Evolutionary conservation across 2,797 vertebrate species (phyloP).

Genomic region (Dendrocincla tyrannina): DNA sequence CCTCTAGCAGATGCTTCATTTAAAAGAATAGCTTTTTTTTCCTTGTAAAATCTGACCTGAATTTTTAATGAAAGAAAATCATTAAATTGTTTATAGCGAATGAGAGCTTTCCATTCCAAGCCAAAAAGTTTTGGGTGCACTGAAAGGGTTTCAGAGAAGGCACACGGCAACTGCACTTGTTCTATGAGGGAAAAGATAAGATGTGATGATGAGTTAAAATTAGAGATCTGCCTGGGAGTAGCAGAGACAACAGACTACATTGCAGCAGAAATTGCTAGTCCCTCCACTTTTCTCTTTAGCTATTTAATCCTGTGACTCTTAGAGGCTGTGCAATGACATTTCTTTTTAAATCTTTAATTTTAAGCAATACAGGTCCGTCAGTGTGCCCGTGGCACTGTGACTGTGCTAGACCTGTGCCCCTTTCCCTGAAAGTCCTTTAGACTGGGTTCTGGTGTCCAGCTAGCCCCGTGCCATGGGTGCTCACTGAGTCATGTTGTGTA

Average conservation of each 20-base stretch:
- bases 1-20: neutral
- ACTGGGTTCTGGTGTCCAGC: neutral
- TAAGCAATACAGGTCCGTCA: neutral
- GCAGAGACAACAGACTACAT: neutral
- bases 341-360: neutral
- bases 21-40: neutral
- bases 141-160: neutral
- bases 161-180: neutral
- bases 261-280: neutral
- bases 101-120: neutral
- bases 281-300: neutral
- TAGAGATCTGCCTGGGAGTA: neutral
- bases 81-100: neutral
- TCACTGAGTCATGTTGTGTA: neutral
- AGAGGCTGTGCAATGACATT: neutral
- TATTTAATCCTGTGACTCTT: neutral
- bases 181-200: neutral
- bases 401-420: neutral
- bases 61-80: neutral
- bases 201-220: neutral
- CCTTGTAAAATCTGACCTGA: neutral
- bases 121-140: neutral
- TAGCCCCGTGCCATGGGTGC: fast-evolving
- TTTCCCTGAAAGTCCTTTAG: neutral
- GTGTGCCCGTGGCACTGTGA: fast-evolving